A percentile compares a stretch with the other conserved stretches of the same genome.
These are phyloP conservation scores for Mamestra configurata DNA, from an alignment of 1,140 invertebrate genomes.

Conservation along the genomic window DNA sequence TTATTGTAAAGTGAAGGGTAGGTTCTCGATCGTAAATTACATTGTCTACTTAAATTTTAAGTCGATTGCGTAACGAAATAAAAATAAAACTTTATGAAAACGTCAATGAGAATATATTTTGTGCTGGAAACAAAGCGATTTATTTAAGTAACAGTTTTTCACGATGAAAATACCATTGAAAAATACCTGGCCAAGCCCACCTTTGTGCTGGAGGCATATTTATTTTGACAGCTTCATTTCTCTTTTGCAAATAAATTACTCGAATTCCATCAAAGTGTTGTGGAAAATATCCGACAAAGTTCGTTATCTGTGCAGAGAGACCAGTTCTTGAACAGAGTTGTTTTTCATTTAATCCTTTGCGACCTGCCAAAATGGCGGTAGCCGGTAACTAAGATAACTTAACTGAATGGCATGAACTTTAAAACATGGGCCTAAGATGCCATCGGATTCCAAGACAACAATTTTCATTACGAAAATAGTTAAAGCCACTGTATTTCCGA, in stretches of 20 bases:
- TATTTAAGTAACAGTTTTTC: neutral
- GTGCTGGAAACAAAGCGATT: neutral
- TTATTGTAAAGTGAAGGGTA: neutral
- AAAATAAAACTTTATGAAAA: neutral
- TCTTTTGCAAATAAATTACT: conserved; percentile 24
- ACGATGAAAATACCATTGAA: neutral
- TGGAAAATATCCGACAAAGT: neutral
- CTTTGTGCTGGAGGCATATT: conserved; percentile 17
- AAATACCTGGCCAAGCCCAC: conserved; percentile 9
- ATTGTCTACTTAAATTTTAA: conserved; percentile 31
- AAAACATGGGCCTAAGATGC: no score
- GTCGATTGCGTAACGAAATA: conserved; percentile 9
- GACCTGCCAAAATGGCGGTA: neutral
- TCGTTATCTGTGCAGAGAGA: neutral
- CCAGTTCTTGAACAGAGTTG: conserved; percentile 1
- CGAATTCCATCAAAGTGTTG: conserved; percentile 21
- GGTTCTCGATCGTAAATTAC: conserved; percentile 5
- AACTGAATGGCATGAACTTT: neutral
- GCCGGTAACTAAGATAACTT: neutral
- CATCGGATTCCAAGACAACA: neutral
- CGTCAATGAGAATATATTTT: neutral
- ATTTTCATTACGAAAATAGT: neutral
- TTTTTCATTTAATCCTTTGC: conserved; percentile 21
- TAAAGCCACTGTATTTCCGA: neutral
- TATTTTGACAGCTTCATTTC: conserved; percentile 13